Percentiles rank a stretch among this genome's conserved stretches.
These are phyloP conservation scores for Pluvialis apricaria DNA, from an alignment of 2,113 vertebrate species.

Conservation along the genomic window DNA sequence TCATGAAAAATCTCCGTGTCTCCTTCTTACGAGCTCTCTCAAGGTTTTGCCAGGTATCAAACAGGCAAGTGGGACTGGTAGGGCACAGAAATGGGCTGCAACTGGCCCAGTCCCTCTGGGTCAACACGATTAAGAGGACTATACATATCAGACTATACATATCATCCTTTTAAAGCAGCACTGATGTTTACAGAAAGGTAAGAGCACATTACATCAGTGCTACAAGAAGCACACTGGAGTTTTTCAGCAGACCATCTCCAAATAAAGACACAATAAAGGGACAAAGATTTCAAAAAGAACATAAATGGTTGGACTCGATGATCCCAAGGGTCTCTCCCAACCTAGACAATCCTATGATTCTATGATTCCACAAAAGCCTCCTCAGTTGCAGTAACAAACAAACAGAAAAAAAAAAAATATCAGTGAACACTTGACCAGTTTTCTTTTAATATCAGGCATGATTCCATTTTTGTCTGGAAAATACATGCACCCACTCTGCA, in stretches of 20 bases:
- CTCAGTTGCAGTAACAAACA: not conserved
- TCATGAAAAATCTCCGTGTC: not conserved
- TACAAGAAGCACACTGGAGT: not conserved
- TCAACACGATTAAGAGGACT: not conserved
- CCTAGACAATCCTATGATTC: too few species aligned
- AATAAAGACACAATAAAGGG: not conserved
- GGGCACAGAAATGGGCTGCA: not conserved
- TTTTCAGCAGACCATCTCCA: not conserved
- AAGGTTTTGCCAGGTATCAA: not conserved
- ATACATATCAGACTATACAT: accelerated
- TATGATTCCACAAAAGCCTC: too few species aligned
- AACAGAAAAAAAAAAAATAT: not conserved
- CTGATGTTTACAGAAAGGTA: not conserved
- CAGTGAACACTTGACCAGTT: not conserved
- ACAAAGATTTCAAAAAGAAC: not conserved
- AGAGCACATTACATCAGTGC: not conserved
- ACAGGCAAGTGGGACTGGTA: not conserved
- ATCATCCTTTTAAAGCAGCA: not conserved
- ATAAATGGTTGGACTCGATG: too few species aligned
- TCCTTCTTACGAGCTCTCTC: not conserved
- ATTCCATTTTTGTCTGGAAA: not conserved
- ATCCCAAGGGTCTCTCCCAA: too few species aligned
- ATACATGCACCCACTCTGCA: not conserved
- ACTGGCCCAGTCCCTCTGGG: not conserved
- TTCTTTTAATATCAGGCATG: not conserved